Conservation (phyloP, 1,140 invertebrate genomes). For the Campoletis sonorensis region DNA sequence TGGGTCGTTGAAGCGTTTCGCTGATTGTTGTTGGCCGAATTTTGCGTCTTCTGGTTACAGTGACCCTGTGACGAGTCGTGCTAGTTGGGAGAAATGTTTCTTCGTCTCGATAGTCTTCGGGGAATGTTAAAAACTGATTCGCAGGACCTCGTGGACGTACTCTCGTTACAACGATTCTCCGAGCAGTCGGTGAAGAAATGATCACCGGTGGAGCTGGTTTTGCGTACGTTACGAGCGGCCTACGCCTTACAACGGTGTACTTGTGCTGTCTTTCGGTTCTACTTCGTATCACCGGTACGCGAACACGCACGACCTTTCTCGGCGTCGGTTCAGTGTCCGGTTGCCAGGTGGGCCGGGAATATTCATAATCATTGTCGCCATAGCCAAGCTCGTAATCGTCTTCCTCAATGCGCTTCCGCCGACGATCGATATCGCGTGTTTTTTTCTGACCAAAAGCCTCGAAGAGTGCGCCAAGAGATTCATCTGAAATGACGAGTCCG, state of each 20-base stretch:
- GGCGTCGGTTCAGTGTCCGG: conserved; percentile 50
- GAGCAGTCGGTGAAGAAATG: conserved; percentile 53
- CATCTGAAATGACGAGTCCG: conserved; percentile 70
- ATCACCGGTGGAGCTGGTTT: conserved; percentile 39
- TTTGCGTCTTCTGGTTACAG: conserved; percentile 71
- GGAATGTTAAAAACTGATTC: conserved; percentile 33
- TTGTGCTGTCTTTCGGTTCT: conserved; percentile 68
- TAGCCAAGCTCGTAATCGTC: conserved; percentile 45
- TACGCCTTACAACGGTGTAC: conserved; percentile 69
- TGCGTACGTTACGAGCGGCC: conserved; percentile 64
- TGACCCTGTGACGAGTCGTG: conserved; percentile 67
- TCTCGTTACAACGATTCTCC: conserved; percentile 69
- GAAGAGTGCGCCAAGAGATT: conserved; percentile 50
- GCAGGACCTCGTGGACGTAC: conserved; percentile 60
- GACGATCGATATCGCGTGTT: conserved; percentile 26
- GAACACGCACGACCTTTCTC: conserved; percentile 67
- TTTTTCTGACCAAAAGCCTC: conserved; percentile 47
- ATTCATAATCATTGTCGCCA: conserved; percentile 52
- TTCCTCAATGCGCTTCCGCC: conserved; percentile 29
- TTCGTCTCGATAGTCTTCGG: neutral
- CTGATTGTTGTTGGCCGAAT: conserved; percentile 58
- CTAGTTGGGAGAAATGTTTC: conserved; percentile 45
- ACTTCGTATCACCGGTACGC: conserved; percentile 66
- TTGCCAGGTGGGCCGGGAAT: neutral
- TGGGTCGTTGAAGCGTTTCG: conserved; percentile 54